Base-by-base conservation (phyloP, 1,140 invertebrate species). In the Temnothorax nylanderi region DNA sequence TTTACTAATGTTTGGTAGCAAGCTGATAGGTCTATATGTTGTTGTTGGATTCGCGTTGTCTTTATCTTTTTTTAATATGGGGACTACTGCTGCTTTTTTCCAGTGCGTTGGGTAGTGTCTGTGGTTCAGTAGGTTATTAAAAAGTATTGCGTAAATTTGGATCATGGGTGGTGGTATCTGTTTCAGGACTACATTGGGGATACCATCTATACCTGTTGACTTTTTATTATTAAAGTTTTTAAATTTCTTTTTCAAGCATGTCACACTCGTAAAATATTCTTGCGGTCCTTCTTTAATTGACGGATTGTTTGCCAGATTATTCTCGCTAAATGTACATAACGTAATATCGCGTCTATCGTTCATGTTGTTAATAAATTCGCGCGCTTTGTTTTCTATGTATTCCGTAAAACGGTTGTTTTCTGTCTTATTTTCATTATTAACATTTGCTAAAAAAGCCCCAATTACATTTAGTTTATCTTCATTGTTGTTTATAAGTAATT, bases 31-130 rank as follows among this genome's bases (percentile, higher is more conserved):
- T 0, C 71, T 16, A 18, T 84, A 0, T 10, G n/a, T n/a, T n/a
- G n/a, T 67, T 0, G 13, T 13, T 0, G 71, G 81, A 1, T 47
- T 16, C 1, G 10, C 11, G 3, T 44, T 10, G 1, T 82, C 44
- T 49, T 85, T 87, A 1, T 41, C 47, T 34, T 85, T 87, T 44
- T 77, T 85, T 65, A 62, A 37, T 7, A 87, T 76, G 0, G 81
- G 21, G 0, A 85, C 58, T n/a, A 77, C 26, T 54, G 51, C 62
- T 0, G 72, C 71, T 3, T 16, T 71, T 71, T 85, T 85, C 51
- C 60, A 87, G 0, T 21, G 6, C 0, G 7, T 2, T 7, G 69
- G 85, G 1, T 67, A 87, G 11, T 58, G 8, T 1, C n/a, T 26
- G 3, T 32, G 3, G 3, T 87, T 87, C 13, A 81, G 13, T 13